Evolutionary conservation across 2,113 vertebrate genomes (phyloP).

Genomic region (Myodes glareolus): DNA sequence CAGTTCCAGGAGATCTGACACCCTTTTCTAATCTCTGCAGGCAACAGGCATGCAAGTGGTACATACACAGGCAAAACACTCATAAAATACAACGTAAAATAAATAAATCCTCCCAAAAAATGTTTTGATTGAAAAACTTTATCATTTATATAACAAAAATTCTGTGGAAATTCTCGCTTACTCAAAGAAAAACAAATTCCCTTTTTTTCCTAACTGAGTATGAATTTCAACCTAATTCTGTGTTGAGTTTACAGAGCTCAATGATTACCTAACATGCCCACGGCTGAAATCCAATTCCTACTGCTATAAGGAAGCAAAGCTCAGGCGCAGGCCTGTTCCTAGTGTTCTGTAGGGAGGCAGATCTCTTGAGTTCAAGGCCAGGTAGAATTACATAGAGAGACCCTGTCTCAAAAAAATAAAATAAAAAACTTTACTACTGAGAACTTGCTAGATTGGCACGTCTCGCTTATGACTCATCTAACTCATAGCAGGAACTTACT

Average conservation of each 20-base stretch:
- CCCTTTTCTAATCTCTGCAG: background rate
- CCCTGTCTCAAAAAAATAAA: background rate
- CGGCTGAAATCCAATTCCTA: background rate
- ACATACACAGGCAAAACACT: background rate
- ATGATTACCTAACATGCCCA: background rate
- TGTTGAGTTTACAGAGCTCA: background rate
- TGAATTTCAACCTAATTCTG: background rate
- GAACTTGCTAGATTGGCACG: background rate
- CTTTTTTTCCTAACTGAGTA: background rate
- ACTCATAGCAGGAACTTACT: conserved; percentile 86
- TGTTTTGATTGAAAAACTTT: background rate
- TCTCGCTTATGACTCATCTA: background rate
- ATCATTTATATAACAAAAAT: background rate
- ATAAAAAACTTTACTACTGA: background rate
- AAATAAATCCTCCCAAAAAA: background rate
- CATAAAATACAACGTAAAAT: background rate
- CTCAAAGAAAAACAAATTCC: background rate
- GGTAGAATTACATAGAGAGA: background rate
- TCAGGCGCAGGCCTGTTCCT: background rate
- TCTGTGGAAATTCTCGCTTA: background rate
- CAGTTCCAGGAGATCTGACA: background rate
- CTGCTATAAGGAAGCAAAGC: background rate
- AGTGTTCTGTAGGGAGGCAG: background rate
- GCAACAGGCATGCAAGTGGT: background rate
- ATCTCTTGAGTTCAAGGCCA: background rate